Base-by-base conservation (phyloP, 1,140 invertebrate genomes). In the Drosophila biarmipes region DNA sequence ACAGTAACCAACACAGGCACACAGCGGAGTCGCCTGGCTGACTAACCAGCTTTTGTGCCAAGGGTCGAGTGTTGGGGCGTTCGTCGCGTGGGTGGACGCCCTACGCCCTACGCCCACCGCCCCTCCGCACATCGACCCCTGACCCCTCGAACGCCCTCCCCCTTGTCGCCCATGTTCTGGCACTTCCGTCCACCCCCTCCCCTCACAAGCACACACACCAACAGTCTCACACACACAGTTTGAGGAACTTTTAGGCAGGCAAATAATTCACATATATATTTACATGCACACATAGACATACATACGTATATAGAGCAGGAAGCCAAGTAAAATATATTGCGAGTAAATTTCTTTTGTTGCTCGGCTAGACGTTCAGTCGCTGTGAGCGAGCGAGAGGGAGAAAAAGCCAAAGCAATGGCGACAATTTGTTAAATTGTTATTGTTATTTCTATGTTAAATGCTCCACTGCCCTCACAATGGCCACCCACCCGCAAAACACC, bases 361-460 rank as follows among this genome's bases (percentile, higher is more conserved):
- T 67, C 62, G 63, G 75, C 84, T 79, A 87, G 78, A 87, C 84
- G 71, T 72, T 81, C 66, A 78, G 82, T 75, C 46, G 54, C 52
- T 67, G 53, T 29, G 48, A 27, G 29, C 37, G n/a, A 57, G 24
- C 40, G 38, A 40, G 42, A 29, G 14, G 31, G 15, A 19, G 54
- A 4, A n/a, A 21, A 10, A 31, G 42, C 48, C 5, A 45, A 57
- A 56, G 61, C 68, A 73, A 55, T 84, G 84, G 84, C 84, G 84
- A 89, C 84, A 89, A 89, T 89, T 89, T 89, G 79, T 89, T 89
- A 89, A 89, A 89, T 89, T 89, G 84, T 89, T 89, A 89, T 89
- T 89, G 79, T 89, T 89, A 89, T 89, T 89, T 89, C 84, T 89
- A 89, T 89, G 84, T 84, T 89, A 89, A 89, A 89, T 82, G 82